phyloP scores from a whole-genome alignment of 2,797 vertebrate genomes.

The Scleropages formosus region DNA sequence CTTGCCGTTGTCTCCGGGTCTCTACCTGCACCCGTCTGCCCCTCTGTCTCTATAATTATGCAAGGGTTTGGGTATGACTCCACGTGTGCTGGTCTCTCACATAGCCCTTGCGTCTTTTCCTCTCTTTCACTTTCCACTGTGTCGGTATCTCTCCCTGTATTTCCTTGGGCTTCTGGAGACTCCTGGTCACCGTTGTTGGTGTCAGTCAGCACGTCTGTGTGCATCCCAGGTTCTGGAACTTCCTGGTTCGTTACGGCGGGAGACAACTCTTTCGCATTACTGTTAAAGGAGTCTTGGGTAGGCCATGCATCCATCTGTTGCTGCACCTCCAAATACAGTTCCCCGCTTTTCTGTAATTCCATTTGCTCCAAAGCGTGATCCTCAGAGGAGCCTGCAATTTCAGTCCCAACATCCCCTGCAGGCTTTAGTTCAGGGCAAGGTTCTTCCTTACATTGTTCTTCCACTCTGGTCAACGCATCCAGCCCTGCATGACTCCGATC shows the following conservation, averaged over 20 bases:
- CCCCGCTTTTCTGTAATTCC: constrained; percentile 7
- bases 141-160: constrained; percentile 56
- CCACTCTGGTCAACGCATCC: constrained; percentile 11
- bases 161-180: constrained; percentile 52
- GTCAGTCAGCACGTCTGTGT: constrained; percentile 51
- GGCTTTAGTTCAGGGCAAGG: constrained; percentile 68
- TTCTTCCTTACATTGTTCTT: constrained; percentile 38
- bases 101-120: constrained; percentile 31
- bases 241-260: constrained; percentile 34
- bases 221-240: constrained; percentile 22
- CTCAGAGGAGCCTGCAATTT: constrained; percentile 64
- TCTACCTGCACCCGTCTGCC: neutral
- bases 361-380: constrained; percentile 41
- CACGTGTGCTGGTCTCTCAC: constrained; percentile 36
- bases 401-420: constrained; percentile 62
- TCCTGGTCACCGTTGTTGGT: constrained; percentile 36
- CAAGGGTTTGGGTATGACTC: constrained; percentile 19
- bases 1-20: constrained; percentile 14
- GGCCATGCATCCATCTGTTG: neutral
- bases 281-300: neutral
- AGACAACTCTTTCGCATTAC: constrained; percentile 29
- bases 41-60: constrained; percentile 34
- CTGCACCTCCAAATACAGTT: neutral
- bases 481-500: neutral
- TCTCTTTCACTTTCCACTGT: constrained; percentile 42